A percentile compares a stretch with the other conserved stretches of the same genome.
These are phyloP conservation scores for Agriopis leucophaearia DNA, from an alignment of 2,888 invertebrate genomes.

Conservation along the genomic window DNA sequence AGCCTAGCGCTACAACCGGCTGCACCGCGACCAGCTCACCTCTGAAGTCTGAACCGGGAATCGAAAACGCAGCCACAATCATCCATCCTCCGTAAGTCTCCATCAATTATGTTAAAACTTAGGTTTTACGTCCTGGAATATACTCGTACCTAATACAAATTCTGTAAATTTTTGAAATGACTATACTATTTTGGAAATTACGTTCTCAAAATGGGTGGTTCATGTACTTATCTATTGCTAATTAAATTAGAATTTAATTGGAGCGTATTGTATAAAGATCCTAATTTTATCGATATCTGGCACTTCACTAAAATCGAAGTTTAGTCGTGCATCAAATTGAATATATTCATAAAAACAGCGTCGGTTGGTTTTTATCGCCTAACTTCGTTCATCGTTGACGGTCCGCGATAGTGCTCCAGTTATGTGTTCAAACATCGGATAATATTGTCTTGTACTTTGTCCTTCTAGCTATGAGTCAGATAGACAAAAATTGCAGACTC, in stretches of 20 bases:
- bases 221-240: background rate
- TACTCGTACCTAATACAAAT: too few relatives aligned
- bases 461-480: background rate
- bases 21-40: too few relatives aligned
- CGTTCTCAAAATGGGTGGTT: too few relatives aligned
- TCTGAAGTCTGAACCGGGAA: too few relatives aligned
- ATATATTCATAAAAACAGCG: constrained; percentile 64
- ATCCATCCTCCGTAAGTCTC: too few relatives aligned
- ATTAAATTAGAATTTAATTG: background rate
- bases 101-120: too few relatives aligned
- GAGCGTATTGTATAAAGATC: constrained; percentile 11
- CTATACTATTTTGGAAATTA: too few relatives aligned
- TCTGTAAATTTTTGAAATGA: too few relatives aligned
- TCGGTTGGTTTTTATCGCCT: constrained; percentile 52
- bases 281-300: constrained; percentile 35
- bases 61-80: too few relatives aligned
- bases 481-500: background rate
- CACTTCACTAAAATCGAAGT: constrained; percentile 57
- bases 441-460: background rate
- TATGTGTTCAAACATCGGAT: constrained; percentile 44
- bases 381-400: constrained; percentile 58
- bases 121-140: too few relatives aligned
- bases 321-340: constrained; percentile 69
- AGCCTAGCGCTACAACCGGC: too few relatives aligned
- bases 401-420: constrained; percentile 50